phyloP scores from a whole-genome alignment of 2,797 vertebrate genomes.

The Danio albolineatus region DNA sequence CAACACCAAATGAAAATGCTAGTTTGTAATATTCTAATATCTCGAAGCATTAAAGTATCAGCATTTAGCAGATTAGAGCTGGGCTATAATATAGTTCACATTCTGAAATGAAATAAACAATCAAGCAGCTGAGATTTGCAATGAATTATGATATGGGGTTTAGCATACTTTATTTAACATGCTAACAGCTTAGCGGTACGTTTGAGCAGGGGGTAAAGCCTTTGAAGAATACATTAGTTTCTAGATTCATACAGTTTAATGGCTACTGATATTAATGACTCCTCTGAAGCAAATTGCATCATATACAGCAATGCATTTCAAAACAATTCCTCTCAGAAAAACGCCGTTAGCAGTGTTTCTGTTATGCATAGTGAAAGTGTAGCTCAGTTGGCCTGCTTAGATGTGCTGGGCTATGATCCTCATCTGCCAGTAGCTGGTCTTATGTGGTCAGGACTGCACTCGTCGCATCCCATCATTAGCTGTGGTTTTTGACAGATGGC shows the following conservation, averaged over 20 bases:
- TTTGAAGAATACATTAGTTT: background rate
- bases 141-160: background rate
- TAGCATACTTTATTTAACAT: background rate
- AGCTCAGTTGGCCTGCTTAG: background rate
- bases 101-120: background rate
- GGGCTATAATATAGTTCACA: background rate
- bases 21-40: background rate
- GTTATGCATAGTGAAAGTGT: background rate
- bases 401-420: background rate
- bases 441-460: background rate
- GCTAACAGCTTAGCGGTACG: background rate
- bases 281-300: background rate
- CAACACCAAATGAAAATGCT: background rate
- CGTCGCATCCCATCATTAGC: constrained; percentile 1
- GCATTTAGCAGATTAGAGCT: background rate
- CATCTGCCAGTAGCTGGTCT: background rate
- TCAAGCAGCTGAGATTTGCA: background rate
- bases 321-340: background rate
- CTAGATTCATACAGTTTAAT: background rate
- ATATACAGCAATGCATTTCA: background rate
- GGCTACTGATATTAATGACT: background rate
- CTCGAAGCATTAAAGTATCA: background rate
- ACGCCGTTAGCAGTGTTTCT: background rate
- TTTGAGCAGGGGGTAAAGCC: background rate
- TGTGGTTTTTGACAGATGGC: background rate